Percentiles rank a stretch among this genome's conserved stretches.
Conservation (phyloP, 2,888 invertebrate genomes). For the Drosophila falleni region DNA sequence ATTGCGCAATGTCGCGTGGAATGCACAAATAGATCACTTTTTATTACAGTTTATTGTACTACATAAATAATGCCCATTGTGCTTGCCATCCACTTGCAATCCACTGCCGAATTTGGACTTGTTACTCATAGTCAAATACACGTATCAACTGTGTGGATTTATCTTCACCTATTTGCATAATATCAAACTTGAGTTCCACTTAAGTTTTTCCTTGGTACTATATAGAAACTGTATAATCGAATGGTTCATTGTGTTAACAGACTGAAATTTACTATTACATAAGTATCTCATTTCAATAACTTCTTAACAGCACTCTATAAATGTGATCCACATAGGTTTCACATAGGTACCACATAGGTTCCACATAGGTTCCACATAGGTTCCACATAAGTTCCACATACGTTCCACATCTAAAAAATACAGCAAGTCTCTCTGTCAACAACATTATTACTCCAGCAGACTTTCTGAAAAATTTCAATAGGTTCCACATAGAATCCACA, state of each 20-base stretch:
- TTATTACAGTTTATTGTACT: constrained; percentile 9
- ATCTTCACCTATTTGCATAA: constrained; percentile 16
- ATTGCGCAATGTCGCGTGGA: constrained; percentile 43
- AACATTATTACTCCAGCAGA: too few relatives aligned
- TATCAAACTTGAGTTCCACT: constrained; percentile 8
- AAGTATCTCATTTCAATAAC: background rate
- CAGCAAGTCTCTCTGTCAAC: too few relatives aligned
- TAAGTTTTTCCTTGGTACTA: background rate
- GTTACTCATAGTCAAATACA: constrained; percentile 5
- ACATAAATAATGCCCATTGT: constrained; percentile 4
- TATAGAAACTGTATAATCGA: background rate
- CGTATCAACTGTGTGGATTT: constrained; percentile 1
- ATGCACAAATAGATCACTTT: constrained; percentile 16
- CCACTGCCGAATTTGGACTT: constrained; percentile 16
- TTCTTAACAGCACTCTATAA: background rate
- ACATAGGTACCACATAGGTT: background rate
- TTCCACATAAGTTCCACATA: background rate
- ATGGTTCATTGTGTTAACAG: background rate
- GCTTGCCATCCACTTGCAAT: background rate
- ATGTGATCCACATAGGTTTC: background rate
- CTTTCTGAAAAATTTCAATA: background rate
- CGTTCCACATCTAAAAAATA: background rate
- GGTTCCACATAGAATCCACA: constrained; percentile 7
- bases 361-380: background rate
- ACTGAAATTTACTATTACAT: too few relatives aligned